Conservation (phyloP, 2,113 vertebrate species). For the Acrocephalus arundinaceus region DNA sequence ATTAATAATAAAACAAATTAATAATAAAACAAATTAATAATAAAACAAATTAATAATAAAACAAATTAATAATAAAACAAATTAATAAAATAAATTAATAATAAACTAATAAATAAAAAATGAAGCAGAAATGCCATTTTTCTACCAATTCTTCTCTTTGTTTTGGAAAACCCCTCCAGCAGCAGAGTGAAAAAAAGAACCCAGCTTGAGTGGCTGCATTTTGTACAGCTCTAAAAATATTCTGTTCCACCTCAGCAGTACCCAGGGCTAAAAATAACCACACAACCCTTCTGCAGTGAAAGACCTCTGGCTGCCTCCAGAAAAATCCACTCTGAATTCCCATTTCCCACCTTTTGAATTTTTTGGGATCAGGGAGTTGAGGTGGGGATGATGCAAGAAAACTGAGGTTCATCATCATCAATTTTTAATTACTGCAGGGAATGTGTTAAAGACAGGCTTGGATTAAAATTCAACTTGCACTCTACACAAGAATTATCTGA, state of each 20-base stretch:
- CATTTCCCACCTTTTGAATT: background rate
- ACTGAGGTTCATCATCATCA: background rate
- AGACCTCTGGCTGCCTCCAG: constrained; percentile 42
- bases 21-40: too few relatives aligned
- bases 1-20: too few relatives aligned
- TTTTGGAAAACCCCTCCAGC: constrained; percentile 5
- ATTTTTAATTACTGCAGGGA: background rate
- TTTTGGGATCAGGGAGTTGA: fast-evolving
- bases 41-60: too few relatives aligned
- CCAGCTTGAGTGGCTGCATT: constrained; percentile 45
- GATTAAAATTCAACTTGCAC: background rate
- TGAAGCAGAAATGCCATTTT: background rate
- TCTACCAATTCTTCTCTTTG: background rate
- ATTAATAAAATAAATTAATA: too few relatives aligned
- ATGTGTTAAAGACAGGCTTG: background rate
- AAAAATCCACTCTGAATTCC: constrained; percentile 6
- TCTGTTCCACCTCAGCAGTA: constrained; percentile 64
- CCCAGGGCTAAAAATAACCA: constrained; percentile 75
- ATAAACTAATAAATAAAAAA: background rate
- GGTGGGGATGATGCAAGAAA: background rate
- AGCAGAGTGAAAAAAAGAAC: background rate
- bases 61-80: too few relatives aligned
- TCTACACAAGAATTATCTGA: background rate
- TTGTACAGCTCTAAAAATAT: constrained; percentile 61
- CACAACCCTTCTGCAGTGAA: constrained; percentile 54